Conservation (phyloP, 2,797 vertebrate genomes). For the Brachyalestes nurse region DNA sequence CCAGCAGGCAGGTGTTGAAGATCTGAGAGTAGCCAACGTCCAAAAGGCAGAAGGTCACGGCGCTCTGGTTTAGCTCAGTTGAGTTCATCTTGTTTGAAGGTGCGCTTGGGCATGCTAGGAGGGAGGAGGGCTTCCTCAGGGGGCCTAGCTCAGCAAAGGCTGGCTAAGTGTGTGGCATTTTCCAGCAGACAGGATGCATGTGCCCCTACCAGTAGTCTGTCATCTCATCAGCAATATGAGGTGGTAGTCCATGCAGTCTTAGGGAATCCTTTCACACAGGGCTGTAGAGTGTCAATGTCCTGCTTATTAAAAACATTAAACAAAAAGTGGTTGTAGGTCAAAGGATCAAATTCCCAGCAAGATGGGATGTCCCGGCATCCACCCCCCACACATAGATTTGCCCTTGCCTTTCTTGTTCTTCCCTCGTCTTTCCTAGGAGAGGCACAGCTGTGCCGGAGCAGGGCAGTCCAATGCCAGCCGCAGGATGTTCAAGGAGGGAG, state of each 20-base stretch:
- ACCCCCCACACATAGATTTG: not conserved
- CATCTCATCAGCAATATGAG: conserved; percentile 56
- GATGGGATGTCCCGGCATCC: not conserved
- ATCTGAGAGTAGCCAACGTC: conserved; percentile 87
- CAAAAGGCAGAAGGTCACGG: conserved; percentile 89
- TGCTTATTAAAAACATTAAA: not conserved
- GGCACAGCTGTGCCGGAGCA: conserved; percentile 31
- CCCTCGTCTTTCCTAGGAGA: conserved; percentile 3
- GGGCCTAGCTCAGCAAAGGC: conserved; percentile 42
- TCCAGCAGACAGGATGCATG: conserved; percentile 35
- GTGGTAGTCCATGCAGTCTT: not conserved
- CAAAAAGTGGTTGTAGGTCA: not conserved
- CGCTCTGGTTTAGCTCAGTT: conserved; percentile 88
- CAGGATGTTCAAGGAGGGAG: conserved; percentile 18
- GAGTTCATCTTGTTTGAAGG: conserved; percentile 92
- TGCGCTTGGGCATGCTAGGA: conserved; percentile 66
- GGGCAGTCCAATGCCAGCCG: conserved; percentile 21
- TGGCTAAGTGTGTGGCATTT: conserved; percentile 35
- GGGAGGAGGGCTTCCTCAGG: conserved; percentile 52
- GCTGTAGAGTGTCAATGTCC: conserved; percentile 1
- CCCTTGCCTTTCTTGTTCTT: conserved; percentile 18
- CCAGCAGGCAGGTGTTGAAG: conserved; percentile 90
- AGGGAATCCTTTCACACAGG: conserved; percentile 23
- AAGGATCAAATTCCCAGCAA: not conserved
- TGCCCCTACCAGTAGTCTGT: conserved; percentile 36